phyloP scores from a whole-genome alignment of 2,888 invertebrate genomes.

The Drosophila pseudotalamancana region DNA sequence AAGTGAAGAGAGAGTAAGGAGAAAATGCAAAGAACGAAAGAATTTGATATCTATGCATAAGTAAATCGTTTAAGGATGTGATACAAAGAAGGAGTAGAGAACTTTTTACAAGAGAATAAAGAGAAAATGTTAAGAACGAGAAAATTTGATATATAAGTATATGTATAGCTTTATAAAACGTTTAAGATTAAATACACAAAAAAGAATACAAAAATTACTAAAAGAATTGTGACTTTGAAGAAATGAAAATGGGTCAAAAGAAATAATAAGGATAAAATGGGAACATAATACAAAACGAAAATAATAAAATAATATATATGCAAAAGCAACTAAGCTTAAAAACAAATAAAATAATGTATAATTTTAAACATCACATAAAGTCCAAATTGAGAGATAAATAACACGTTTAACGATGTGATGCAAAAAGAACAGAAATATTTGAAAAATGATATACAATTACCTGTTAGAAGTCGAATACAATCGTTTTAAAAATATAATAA shows the following conservation, averaged over 20 bases:
- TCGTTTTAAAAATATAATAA: background rate
- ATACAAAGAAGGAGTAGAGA: background rate
- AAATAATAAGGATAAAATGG: no score
- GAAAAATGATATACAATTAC: no score
- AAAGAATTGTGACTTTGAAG: no score
- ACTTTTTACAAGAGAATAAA: background rate
- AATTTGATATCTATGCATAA: background rate
- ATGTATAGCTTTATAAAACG: no score
- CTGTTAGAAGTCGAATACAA: no score
- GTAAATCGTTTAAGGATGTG: background rate
- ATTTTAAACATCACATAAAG: background rate
- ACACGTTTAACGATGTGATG: background rate
- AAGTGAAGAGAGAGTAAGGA: no score
- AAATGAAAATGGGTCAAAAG: no score
- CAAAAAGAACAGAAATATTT: background rate
- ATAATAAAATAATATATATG: no score
- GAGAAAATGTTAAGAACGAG: no score
- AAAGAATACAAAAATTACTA: background rate
- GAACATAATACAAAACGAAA: no score
- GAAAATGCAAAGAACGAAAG: background rate
- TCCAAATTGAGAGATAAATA: background rate
- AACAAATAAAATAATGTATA: background rate
- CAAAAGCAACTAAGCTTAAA: background rate
- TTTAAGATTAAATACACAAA: no score
- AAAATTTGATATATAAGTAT: no score